Evolutionary conservation across 2,888 invertebrate genomes (phyloP).

Genomic region (Stictocephala bisonia): DNA sequence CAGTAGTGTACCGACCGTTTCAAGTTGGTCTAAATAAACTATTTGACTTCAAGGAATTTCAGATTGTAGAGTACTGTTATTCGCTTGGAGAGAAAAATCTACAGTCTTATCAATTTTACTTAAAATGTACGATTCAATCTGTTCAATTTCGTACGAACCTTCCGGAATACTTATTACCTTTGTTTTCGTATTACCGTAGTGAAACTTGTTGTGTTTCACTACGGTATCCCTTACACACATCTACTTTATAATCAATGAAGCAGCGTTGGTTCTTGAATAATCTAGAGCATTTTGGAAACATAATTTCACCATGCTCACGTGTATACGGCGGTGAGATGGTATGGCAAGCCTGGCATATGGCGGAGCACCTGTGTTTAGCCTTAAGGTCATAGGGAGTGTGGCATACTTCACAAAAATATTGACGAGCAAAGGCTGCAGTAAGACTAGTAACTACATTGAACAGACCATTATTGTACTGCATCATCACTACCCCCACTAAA

Average conservation of each 20-base stretch:
- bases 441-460: conserved; percentile 56
- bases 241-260: neutral
- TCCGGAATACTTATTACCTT: too few species aligned
- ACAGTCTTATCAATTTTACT: too few species aligned
- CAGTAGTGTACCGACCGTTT: too few species aligned
- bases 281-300: neutral
- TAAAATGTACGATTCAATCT: too few species aligned
- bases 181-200: too few species aligned
- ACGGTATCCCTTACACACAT: neutral
- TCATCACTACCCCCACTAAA: neutral
- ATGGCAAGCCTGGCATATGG: neutral
- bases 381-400: conserved; percentile 51
- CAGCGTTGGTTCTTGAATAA: neutral
- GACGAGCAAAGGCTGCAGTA: conserved; percentile 55
- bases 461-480: conserved; percentile 51
- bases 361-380: neutral
- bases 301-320: neutral
- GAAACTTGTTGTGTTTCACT: too few species aligned
- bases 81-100: too few species aligned
- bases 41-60: too few species aligned
- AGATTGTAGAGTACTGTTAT: too few species aligned
- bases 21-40: too few species aligned
- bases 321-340: conserved; percentile 14
- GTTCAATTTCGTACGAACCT: too few species aligned
- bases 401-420: conserved; percentile 57